These are phyloP conservation scores for Pomatorhinus ruficollis DNA, from an alignment of 2,113 vertebrate genomes.

Conservation along the genomic window DNA sequence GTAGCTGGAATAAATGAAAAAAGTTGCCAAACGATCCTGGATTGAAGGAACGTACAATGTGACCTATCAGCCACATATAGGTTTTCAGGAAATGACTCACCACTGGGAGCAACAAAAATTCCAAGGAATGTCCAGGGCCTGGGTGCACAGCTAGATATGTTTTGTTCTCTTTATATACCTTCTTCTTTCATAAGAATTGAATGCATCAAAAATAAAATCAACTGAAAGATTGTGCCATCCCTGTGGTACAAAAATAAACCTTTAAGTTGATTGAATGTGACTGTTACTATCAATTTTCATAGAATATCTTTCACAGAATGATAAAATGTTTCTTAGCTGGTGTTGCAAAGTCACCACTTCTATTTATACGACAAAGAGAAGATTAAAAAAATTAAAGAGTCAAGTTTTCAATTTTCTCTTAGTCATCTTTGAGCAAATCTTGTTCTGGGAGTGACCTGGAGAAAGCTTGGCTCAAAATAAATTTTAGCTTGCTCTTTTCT, in stretches of 20 bases:
- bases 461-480: background rate
- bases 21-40: background rate
- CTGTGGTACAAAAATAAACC: background rate
- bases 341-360: background rate
- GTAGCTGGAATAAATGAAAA: background rate
- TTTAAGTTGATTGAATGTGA: background rate
- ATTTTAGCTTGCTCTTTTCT: background rate
- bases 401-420: conserved; percentile 8
- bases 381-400: background rate
- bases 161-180: background rate
- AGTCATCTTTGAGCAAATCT: background rate
- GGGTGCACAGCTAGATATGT: background rate
- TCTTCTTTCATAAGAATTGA: background rate
- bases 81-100: background rate
- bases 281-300: background rate
- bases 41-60: background rate
- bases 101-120: background rate
- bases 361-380: background rate
- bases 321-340: background rate
- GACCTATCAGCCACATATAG: background rate
- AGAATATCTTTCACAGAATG: background rate
- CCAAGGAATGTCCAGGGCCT: background rate
- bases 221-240: background rate
- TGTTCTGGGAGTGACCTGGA: background rate
- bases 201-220: background rate